Evolutionary conservation across 2,888 invertebrate species (phyloP).

Genomic region (Hypomecis atomaria): DNA sequence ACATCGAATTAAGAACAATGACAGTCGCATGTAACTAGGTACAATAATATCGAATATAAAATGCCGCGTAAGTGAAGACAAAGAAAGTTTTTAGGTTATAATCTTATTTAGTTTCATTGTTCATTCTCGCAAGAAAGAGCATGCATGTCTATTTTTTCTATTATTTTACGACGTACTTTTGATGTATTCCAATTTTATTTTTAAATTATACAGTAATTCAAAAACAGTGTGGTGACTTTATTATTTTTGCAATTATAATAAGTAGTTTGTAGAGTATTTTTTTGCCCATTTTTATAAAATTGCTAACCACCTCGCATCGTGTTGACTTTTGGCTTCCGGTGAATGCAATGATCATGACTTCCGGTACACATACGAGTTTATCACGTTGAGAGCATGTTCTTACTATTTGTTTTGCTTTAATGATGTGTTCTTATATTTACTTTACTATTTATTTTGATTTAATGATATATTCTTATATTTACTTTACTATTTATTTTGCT

Average conservation of each 20-base stretch:
- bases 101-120: too few relatives aligned
- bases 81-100: too few relatives aligned
- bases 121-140: too few relatives aligned
- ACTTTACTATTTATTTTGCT: not conserved
- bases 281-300: not conserved
- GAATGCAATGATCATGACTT: constrained; percentile 28
- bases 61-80: too few relatives aligned
- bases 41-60: too few relatives aligned
- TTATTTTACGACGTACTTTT: too few relatives aligned
- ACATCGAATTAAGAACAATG: not conserved
- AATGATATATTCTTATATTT: too few relatives aligned
- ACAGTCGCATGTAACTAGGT: too few relatives aligned
- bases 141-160: too few relatives aligned
- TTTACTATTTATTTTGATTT: not conserved
- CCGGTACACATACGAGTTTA: constrained; percentile 13
- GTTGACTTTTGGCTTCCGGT: constrained; percentile 23
- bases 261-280: not conserved
- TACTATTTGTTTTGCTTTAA: constrained; percentile 1
- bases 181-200: not conserved
- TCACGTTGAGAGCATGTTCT: not conserved
- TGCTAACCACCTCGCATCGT: constrained; percentile 1
- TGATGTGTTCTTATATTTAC: too few relatives aligned
- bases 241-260: not conserved
- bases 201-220: not conserved
- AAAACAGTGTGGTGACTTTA: not conserved